phyloP scores from a whole-genome alignment of 2,113 vertebrate species.

The Synodontis membranacea region DNA sequence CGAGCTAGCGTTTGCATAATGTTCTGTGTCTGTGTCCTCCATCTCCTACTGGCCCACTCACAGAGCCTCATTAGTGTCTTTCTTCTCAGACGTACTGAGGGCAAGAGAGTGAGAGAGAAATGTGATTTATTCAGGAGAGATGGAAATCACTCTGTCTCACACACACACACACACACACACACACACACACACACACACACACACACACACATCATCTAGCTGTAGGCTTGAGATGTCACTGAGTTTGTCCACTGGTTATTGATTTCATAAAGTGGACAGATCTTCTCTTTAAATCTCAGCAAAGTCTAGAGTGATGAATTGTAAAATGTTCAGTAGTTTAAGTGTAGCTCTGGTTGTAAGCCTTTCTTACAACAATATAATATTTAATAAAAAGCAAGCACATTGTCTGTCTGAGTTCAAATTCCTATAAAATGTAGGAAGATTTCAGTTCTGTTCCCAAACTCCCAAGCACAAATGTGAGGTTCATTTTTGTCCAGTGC shows the following conservation, averaged over 20 bases:
- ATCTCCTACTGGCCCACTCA: conserved; percentile 53
- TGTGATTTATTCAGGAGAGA: conserved; percentile 42
- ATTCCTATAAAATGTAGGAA: not conserved
- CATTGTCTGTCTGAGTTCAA: no score
- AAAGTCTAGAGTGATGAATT: no score
- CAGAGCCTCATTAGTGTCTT: conserved; percentile 65
- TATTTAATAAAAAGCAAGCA: no score
- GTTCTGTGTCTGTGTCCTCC: conserved; percentile 55
- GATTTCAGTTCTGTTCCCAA: not conserved
- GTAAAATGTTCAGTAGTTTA: no score
- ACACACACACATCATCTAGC: not conserved
- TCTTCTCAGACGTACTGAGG: conserved; percentile 44
- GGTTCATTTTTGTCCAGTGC: no score
- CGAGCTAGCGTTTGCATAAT: conserved; percentile 66
- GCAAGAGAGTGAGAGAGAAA: conserved; percentile 44
- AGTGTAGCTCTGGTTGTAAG: no score
- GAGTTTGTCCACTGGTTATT: not conserved
- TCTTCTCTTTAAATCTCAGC: not conserved
- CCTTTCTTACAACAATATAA: no score
- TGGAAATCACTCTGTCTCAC: conserved; percentile 31
- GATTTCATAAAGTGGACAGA: not conserved
- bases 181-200: conserved; percentile 9
- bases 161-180: not conserved
- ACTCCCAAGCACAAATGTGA: no score
- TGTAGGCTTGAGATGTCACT: not conserved